phyloP scores from a whole-genome alignment of 1,140 invertebrate species.

The Helicorthomorpha holstii region DNA sequence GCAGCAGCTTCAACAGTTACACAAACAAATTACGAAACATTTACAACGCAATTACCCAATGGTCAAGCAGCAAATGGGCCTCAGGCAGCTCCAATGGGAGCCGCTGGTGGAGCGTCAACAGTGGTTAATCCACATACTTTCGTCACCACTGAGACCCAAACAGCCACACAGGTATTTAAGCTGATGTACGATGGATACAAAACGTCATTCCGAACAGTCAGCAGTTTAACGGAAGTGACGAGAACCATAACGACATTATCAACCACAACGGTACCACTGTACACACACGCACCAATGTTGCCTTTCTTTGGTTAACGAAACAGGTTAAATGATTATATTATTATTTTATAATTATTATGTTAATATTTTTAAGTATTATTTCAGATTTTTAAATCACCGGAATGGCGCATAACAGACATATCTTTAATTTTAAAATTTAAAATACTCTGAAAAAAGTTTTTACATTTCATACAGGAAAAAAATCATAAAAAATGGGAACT shows the following conservation, averaged over 20 bases:
- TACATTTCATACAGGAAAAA: no score
- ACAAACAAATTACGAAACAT: conserved; percentile 10
- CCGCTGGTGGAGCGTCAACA: conserved; percentile 9
- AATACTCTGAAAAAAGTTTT: no score
- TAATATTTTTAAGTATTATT: no score
- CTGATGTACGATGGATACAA: conserved; percentile 19
- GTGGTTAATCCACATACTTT: conserved; percentile 16
- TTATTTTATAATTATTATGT: no score
- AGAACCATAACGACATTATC: conserved; percentile 15
- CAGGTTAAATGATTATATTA: no score
- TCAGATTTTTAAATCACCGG: no score
- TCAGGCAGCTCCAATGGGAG: neutral
- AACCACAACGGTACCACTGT: conserved; percentile 10
- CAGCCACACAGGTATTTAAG: conserved; percentile 19
- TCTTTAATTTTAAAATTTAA: no score
- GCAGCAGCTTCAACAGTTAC: conserved; percentile 4
- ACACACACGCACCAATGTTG: neutral
- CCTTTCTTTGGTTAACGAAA: neutral
- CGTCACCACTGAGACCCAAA: conserved; percentile 18
- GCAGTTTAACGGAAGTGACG: conserved; percentile 15
- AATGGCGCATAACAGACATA: no score
- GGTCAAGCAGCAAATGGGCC: neutral
- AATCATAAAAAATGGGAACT: no score
- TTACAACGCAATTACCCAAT: conserved; percentile 1
- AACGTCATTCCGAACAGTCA: conserved; percentile 17